Evolutionary conservation across 2,888 invertebrate genomes (phyloP), one percentile per base, ranked within the genome.

Genomic region (Dendrolimus pini): DNA sequence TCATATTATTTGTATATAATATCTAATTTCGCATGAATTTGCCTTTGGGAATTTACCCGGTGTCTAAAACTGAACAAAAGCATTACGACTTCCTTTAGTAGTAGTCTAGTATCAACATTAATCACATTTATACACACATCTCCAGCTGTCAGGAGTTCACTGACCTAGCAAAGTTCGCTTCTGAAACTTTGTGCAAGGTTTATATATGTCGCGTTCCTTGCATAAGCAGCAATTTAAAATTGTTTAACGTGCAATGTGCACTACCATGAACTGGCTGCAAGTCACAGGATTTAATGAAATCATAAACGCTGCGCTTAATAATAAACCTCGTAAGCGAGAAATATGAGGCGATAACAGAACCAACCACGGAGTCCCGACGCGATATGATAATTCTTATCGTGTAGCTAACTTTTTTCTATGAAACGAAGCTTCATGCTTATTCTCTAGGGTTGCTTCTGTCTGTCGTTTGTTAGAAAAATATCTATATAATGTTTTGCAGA

Each of bases 311-410:
- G 12, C 47, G 47, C 47, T 47, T 47, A 58, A 56, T 59, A 58
- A 54, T 59, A 59, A 41, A 30, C 54, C 60, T 55, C 54, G 55
- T 61, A 47, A 54, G 60, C 55, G 58, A 62, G 47, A 8, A 47
- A 12, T 47, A 12, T 30, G 47, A 47, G 47, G 57, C 63, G 74
- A 76, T 75, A 75, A 69, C 63, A 60, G 57, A 60, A 60, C 59
- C 54, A 63, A 70, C 69, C 67, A 66, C 61, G 66, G 68, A 73
- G 73, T 72, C 69, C 69, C 68, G 64, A 70, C 63, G 68, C 62
- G 66, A 67, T 68, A 65, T 77, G 80, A 83, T 83, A 83, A 72
- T 71, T 69, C 80, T 85, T 87, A 86, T 88, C 86, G 72, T 68
- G 68, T 77, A 73, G 68, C 75, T 72, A 71, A 68, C 65, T 80